Base-by-base conservation (phyloP, 2,113 vertebrate species). In the Empidonax alnorum region DNA sequence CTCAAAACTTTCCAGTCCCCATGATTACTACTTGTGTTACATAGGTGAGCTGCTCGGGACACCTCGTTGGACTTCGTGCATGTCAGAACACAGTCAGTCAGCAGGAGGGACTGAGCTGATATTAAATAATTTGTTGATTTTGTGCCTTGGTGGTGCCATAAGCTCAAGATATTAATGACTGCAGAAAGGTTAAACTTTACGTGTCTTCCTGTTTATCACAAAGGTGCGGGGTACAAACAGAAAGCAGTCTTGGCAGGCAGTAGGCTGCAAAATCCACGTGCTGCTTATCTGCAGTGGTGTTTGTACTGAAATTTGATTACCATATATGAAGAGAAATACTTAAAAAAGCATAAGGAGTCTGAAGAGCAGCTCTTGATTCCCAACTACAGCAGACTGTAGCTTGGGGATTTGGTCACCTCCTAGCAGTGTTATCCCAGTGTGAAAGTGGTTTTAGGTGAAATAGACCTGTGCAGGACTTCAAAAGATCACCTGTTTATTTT, bases 141-240 rank as follows among this genome's bases (percentile, higher is more conserved):
- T 84, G n/a, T 92, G 73, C 78, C 62, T 92, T 52, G 35, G 44
- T 75, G 47, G 89, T 89, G 87, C 47, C 5, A 0, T 84, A 93
- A 96, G 90, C 61, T 23, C 72, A 41, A 78, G 93, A 93, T 79
- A 63, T 90, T 92, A 97, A 94, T 72, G 77, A 49, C 84, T 95
- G 74, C 74, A 95, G 89, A 96, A 97, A 97, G 95, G 94, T 96
- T 97, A 96, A 96, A 96, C 81, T 82, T 91, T 49, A 95, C 89
- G 77, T 91, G 89, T 93, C 95, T 96, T 97, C 95, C 96, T 96
- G 96, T 97, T 96, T 96, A 95, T 95, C 69, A 89, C 95, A 82
- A 79, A 96, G 94, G 91, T 96, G 81, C 66, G 6, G 94, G 77
- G 69, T 96, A 84, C 94, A 96, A 95, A 96, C 89, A 94, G 93